These are phyloP conservation scores for Eremophila alpestris DNA, from an alignment of 2,797 vertebrate genomes.

Conservation along the genomic window DNA sequence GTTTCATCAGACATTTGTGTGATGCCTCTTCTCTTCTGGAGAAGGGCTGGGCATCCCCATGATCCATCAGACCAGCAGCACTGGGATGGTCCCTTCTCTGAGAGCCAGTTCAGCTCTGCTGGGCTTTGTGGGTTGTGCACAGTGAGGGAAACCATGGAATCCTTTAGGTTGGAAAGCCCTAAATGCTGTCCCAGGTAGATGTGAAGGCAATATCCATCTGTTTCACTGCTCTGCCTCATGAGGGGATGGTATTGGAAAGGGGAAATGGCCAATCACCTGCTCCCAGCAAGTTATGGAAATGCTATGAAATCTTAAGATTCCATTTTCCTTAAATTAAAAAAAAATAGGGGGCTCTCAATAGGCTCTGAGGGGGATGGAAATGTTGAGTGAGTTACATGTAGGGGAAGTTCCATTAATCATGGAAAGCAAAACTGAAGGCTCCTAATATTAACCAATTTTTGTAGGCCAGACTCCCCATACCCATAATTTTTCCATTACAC, in stretches of 20 bases:
- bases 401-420: slow-evolving; percentile 62
- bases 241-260: background rate
- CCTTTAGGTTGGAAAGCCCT: background rate
- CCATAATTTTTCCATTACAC: slow-evolving; percentile 63
- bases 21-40: background rate
- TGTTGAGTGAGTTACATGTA: slow-evolving; percentile 25
- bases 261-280: slow-evolving; percentile 4
- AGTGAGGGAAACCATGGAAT: background rate
- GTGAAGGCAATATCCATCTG: background rate
- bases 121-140: background rate
- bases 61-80: background rate
- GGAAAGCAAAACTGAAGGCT: slow-evolving; percentile 53
- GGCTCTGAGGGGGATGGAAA: slow-evolving; percentile 52
- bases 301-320: slow-evolving; percentile 14
- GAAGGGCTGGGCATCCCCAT: fast-evolving
- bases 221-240: background rate
- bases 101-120: background rate
- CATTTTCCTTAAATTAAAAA: slow-evolving; percentile 17
- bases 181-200: background rate
- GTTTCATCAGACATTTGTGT: background rate
- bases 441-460: slow-evolving; percentile 60
- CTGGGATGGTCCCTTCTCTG: background rate
- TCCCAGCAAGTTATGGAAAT: slow-evolving; percentile 3
- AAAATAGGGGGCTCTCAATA: slow-evolving; percentile 14
- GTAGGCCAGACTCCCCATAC: slow-evolving; percentile 18